Base-by-base conservation (phyloP, 2,888 invertebrate genomes). In the Patella caerulea region DNA sequence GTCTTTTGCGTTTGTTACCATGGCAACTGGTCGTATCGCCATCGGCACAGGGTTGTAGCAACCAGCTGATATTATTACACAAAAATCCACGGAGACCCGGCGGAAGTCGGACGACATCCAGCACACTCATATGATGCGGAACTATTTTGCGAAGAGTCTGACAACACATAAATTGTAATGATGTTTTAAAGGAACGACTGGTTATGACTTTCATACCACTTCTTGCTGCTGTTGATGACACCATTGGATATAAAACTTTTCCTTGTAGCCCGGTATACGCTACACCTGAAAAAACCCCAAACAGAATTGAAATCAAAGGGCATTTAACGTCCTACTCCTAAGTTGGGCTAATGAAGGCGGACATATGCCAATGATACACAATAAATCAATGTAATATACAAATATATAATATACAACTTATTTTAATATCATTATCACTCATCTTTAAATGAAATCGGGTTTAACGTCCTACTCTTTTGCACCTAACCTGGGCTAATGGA, bases 151-250 rank as follows among this genome's bases (percentile, higher is more conserved):
- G 81, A 54, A 92, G 85, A 24, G 83, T 86, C 80, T 86, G 86
- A 80, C 72, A 71, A 83, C 92, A 91, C 80, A 91, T 94, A 81
- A 95, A 94, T 91, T 96, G 95, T 24, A 97, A 93, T 2, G 95
- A 95, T 2, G 95, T 94, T 53, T 94, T 93, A 91, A 94, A 94
- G 0, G 96, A 96, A 29, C 94, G 93, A 24, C 96, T 94, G 90
- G 95, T 94, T 17, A 95, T 94, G 75, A 97, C 93, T 85, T 95
- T 93, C 93, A 97, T 94, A 29, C 94, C 94, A 56, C 96, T 96
- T 89, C 95, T 94, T 0, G 97, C 97, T 1, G 97, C 96, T 56
- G 97, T 97, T 0, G 97, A 97, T 81, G 95, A 95, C 9, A 96
- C 94, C 94, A 97, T 96, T 0, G 97, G 97, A 92, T 94, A 97